Conservation (phyloP, 2,113 vertebrate genomes). For the Neolamprologus sp. region DNA sequence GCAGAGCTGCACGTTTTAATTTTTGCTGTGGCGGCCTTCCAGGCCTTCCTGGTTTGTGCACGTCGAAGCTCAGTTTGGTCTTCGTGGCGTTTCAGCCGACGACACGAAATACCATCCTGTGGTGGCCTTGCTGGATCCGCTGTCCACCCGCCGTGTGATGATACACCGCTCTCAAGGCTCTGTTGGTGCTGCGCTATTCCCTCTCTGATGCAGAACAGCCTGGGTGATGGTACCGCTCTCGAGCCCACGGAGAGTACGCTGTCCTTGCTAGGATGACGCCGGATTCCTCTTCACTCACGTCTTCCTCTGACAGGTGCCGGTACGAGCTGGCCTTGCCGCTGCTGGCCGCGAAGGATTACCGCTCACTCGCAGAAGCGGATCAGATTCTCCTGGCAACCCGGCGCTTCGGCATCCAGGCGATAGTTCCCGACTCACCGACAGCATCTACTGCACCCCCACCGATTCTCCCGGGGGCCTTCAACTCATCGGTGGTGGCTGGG, state of each 20-base stretch:
- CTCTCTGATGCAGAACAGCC: neutral
- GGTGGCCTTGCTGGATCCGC: neutral
- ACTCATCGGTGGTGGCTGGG: neutral
- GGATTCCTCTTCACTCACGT: neutral
- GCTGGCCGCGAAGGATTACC: accelerated
- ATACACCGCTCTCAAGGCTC: neutral
- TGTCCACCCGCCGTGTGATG: neutral
- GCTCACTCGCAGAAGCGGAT: neutral
- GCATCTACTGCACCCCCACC: neutral
- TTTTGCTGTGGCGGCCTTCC: neutral
- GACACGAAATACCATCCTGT: accelerated
- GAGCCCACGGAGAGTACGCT: accelerated
- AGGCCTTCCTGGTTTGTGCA: neutral
- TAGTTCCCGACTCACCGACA: neutral
- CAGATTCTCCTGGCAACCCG: neutral
- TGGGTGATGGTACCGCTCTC: neutral
- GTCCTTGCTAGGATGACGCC: neutral
- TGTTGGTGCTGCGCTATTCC: neutral
- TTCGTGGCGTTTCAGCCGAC: neutral
- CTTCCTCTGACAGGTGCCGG: neutral
- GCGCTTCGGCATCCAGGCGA: accelerated
- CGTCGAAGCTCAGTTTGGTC: neutral
- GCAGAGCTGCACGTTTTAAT: neutral
- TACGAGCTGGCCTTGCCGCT: accelerated
- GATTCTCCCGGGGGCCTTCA: neutral